Base-by-base conservation (phyloP, 2,888 invertebrate genomes). In the Thelaira solivaga region DNA sequence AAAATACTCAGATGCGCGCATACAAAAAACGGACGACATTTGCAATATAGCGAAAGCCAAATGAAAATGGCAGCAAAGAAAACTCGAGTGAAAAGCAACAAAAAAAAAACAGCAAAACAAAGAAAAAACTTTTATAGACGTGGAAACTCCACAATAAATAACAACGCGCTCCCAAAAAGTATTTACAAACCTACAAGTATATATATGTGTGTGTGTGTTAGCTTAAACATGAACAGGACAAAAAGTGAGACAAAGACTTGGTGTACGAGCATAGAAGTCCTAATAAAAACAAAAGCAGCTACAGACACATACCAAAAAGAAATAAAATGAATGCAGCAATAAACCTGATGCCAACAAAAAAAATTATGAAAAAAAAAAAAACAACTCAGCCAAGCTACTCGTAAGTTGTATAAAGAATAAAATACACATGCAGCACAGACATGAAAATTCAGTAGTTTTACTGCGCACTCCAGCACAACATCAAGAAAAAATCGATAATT, bases 1-100 rank as follows among this genome's bases (percentile, higher is more conserved):
- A 74, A 78, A 78, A 78, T 78, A 69, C 73, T 78, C 77, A 61
- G 74, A n/a, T n/a, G n/a, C 74, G 74, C 77, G 77, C 77, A 74
- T 69, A 74, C 69, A 69, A 68, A 73, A 62, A 47, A 64, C 43
- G 62, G 29, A 45, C 62, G 71, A 62, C 62, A 65, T 76, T 71
- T 65, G 65, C 65, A 61, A 64, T 59, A 67, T 24, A 53, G 41
- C 39, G 41, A 65, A 65, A 67, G 51, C 51, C 18, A 71, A 62
- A 45, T 20, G 62, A 45, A 61, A 62, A 59, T 26, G 26, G 36
- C 47, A 10, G 49, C 22, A 51, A 74, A 53, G 57, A 75, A 74
- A 59, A 53, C 24, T 24, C 26, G n/a, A n/a, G n/a, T n/a, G n/a
- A n/a, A n/a, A n/a, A n/a, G n/a, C n/a, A n/a, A n/a, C n/a, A n/a